These are phyloP conservation scores for Lepidostoma basale DNA, from an alignment of 1,140 invertebrate species.

Conservation along the genomic window DNA sequence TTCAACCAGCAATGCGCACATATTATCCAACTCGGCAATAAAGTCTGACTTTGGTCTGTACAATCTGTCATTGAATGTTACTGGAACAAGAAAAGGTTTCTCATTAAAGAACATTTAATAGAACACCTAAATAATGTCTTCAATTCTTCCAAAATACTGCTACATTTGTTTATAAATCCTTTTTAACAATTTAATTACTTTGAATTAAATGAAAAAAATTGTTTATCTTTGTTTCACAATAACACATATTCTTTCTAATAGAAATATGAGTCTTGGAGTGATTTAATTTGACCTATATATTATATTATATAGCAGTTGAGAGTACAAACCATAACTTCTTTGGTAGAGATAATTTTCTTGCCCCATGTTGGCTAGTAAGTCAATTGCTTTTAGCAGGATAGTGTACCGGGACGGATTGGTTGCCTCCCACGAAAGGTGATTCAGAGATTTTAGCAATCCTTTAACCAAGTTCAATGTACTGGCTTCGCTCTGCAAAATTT, in stretches of 20 bases:
- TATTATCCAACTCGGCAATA: conserved; percentile 77
- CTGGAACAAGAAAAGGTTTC: no score
- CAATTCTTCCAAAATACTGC: no score
- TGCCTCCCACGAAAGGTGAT: conserved; percentile 56
- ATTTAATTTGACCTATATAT: no score
- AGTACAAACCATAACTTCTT: conserved; percentile 15
- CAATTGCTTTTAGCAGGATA: conserved; percentile 65
- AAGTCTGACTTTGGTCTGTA: conserved; percentile 91
- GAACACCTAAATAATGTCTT: no score
- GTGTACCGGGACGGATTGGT: conserved; percentile 55
- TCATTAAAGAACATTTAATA: no score
- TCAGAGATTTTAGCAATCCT: conserved; percentile 56
- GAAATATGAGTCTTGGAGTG: no score
- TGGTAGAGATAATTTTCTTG: conserved; percentile 84
- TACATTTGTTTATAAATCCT: no score
- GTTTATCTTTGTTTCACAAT: no score
- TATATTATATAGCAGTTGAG: no score
- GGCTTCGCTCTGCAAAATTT: conserved; percentile 23
- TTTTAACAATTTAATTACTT: no score
- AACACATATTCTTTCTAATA: no score
- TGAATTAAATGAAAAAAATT: no score
- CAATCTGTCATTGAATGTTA: conserved; percentile 92
- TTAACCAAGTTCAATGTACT: conserved; percentile 66
- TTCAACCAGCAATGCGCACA: conserved; percentile 77
- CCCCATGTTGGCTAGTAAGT: conserved; percentile 73